Evolutionary conservation across 2,113 vertebrate species (phyloP), one percentile per base, ranked within the genome.

Genomic region (Oncorhynchus masou): DNA sequence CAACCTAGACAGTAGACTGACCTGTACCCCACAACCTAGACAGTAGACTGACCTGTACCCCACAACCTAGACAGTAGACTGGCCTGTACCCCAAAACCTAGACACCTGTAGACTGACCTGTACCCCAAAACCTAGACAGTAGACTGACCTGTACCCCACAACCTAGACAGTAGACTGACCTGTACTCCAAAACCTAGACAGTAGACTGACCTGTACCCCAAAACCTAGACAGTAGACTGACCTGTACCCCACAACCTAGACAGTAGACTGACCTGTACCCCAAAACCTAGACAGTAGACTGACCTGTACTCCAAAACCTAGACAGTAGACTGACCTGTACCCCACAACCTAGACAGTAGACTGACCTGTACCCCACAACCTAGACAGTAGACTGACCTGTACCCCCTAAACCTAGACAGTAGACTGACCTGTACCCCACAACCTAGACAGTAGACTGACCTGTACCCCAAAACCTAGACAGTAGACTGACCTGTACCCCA

Each of bases 201-300:
- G n/a, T n/a, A n/a, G n/a, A n/a, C 94, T 0, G 94, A 94, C 27
- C 92, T 95, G 34, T 93, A 93, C 88, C 88, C 94, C 48, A 83
- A 89, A 76, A 85, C 49, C 15, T 45, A 45, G 39, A 27, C 27
- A 12, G 13, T 1, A 25, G 51, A 4, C 4, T 27, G 16, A 0
- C 0, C 15, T 27, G 70, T 13, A 70, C 16, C 68, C 20, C 3
- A n/a, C 15, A 24, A 29, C 24, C 60, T 22, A 31, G 22, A 59
- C 70, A 1, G 19, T 1, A 16, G 3, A 16, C 39, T 45, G 7
- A 2, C 0, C 39, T 45, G 8, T 45, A 93, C 88, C 88, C 94
- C 49, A 83, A 88, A 76, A 85, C 15, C 49, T 51, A 51, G 13
- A 51, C 3, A 1, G 49, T 1, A 51, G 49, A 54, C 12, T 15